Base-by-base conservation (phyloP, 2,888 invertebrate species). In the Troides aeacus region DNA sequence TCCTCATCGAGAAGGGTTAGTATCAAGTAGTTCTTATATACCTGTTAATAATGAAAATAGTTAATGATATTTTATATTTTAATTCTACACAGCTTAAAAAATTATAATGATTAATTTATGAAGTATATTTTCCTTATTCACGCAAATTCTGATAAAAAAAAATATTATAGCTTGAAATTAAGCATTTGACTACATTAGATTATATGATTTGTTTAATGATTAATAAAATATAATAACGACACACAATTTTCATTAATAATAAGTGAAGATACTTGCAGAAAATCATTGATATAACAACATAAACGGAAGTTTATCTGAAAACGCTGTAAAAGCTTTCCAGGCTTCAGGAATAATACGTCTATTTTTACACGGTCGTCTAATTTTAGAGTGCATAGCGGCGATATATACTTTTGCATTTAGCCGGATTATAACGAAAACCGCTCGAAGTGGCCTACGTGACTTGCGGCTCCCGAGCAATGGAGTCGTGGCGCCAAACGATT, bases 401-500 rank as follows among this genome's bases (percentile, higher is more conserved):
- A 67, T 63, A 73, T 42, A 73, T 17, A 60, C 83, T 72, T 17
- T 76, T 78, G 76, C 79, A 89, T 76, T 79, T 78, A 76, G 85
- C 62, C 82, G 89, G 83, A 75, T 82, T 86, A 77, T 74, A 73
- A 70, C 69, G 72, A 71, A 70, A 73, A 68, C 76, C 78, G 80
- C 77, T 79, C 81, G 75, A 76, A 83, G 86, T 91, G 90, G 93
- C 92, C 89, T 93, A 93, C 93, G 93, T 93, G 93, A 93, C 93
- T 89, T 76, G 78, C 81, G 82, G 85, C 78, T 82, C 84, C 85
- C 84, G 80, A 76, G 86, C 86, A 88, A 92, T 93, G 93, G 93
- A 88, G 78, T 72, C 79, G 83, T 81, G 83, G 86, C 81, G 93
- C 89, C 86, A 91, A 87, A 87, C 93, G 79, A 93, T 87, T 82